Evolutionary conservation across 2,888 invertebrate species (phyloP).

Genomic region (Pachydiplax longipennis): DNA sequence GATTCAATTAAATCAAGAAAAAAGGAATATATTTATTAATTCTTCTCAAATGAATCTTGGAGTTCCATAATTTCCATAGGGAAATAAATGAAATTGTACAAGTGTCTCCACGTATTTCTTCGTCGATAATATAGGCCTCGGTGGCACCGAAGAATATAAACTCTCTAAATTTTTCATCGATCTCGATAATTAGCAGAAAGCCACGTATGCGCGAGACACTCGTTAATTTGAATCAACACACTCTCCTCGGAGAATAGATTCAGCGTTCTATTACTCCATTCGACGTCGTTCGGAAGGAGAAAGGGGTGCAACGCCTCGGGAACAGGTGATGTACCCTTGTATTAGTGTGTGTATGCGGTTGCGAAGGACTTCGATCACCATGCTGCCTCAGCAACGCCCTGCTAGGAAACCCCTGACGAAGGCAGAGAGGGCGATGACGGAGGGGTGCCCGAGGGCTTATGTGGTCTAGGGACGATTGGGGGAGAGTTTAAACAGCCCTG

Average conservation of each 20-base stretch:
- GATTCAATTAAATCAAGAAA: too few species aligned
- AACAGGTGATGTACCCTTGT: not conserved
- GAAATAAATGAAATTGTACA: too few species aligned
- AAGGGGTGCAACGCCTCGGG: not conserved
- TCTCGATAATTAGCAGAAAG: too few species aligned
- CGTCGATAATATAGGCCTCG: too few species aligned
- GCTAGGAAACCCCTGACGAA: not conserved
- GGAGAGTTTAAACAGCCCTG: not conserved
- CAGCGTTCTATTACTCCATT: not conserved
- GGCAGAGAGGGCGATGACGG: not conserved
- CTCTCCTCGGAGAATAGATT: not conserved
- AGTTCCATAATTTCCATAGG: too few species aligned
- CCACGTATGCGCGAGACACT: too few species aligned
- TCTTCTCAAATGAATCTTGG: too few species aligned
- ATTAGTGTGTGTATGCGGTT: not conserved
- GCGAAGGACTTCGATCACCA: not conserved
- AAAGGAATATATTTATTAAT: too few species aligned
- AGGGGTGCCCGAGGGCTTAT: not conserved
- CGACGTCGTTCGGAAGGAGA: not conserved
- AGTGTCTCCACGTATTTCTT: too few species aligned
- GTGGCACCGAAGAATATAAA: too few species aligned
- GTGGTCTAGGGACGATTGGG: not conserved
- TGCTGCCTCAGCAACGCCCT: not conserved
- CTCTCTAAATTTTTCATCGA: too few species aligned
- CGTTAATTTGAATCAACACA: too few species aligned